A percentile compares a stretch with the other conserved stretches of the same genome.
These are phyloP conservation scores for Sebastes vulpes DNA, from an alignment of 2,797 vertebrate species.

Conservation along the genomic window DNA sequence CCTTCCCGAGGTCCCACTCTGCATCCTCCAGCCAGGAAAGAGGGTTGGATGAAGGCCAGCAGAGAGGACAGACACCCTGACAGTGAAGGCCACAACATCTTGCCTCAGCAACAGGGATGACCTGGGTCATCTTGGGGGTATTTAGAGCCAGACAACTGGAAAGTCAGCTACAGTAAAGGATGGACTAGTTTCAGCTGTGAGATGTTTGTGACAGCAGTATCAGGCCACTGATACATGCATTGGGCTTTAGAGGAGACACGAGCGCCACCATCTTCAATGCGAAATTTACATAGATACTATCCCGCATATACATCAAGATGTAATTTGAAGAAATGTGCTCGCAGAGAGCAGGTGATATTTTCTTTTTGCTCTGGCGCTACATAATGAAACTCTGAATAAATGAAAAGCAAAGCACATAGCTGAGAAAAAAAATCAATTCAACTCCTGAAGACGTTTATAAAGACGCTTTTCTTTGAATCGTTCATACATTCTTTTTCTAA, in stretches of 20 bases:
- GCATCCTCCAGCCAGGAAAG: conserved; percentile 56
- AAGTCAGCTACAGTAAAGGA: conserved; percentile 16
- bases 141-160: not conserved
- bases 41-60: conserved; percentile 65
- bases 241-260: not conserved
- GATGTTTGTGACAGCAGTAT: not conserved
- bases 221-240: not conserved
- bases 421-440: conserved; percentile 23
- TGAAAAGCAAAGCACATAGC: conserved; percentile 43
- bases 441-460: conserved; percentile 24
- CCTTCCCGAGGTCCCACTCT: conserved; percentile 71
- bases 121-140: not conserved
- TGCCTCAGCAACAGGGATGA: conserved; percentile 3
- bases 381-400: conserved; percentile 57
- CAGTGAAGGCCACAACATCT: conserved; percentile 55
- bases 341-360: conserved; percentile 18
- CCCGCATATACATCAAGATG: conserved; percentile 14
- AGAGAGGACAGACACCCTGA: conserved; percentile 59
- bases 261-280: not conserved
- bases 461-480: conserved; percentile 44
- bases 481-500: conserved; percentile 36
- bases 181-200: not conserved
- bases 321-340: conserved; percentile 30
- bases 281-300: conserved; percentile 21
- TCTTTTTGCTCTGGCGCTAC: conserved; percentile 5